Percentiles rank a stretch among this genome's conserved stretches.
Conservation (phyloP, 2,888 invertebrate species). For the Bombyx huttoni region DNA sequence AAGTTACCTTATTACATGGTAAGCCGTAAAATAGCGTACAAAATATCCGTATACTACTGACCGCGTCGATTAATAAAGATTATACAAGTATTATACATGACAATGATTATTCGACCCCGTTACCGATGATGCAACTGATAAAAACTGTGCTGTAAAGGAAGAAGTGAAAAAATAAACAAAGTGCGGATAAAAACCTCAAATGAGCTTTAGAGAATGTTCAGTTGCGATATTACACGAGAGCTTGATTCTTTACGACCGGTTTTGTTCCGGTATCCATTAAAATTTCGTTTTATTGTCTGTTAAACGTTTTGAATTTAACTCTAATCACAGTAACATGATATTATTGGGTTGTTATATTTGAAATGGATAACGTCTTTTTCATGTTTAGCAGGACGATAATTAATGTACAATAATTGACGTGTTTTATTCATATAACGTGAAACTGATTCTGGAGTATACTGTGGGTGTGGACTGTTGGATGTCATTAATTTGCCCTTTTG, state of each 20-base stretch:
- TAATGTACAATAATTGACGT: too few species aligned
- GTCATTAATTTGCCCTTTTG: too few species aligned
- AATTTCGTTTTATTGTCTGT: conserved; percentile 36
- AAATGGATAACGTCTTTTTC: too few species aligned
- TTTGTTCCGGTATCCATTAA: conserved; percentile 33
- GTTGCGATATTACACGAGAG: conserved; percentile 41
- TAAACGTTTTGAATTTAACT: conserved; percentile 37
- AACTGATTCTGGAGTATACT: too few species aligned
- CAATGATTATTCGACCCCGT: conserved; percentile 26
- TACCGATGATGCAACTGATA: conserved; percentile 32
- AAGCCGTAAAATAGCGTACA: not conserved
- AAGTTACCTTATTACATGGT: not conserved
- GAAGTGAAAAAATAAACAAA: conserved; percentile 47
- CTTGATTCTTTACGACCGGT: conserved; percentile 32
- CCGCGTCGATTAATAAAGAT: conserved; percentile 14
- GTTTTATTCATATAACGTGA: too few species aligned
- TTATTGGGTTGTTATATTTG: not conserved
- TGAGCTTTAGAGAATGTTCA: conserved; percentile 48
- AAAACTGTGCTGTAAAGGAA: conserved; percentile 35
- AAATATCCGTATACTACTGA: conserved; percentile 5
- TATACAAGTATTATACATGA: conserved; percentile 11
- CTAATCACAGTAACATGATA: conserved; percentile 28
- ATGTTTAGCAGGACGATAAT: too few species aligned
- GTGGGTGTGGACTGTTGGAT: too few species aligned
- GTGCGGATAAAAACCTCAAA: conserved; percentile 48